Conservation (phyloP, 2,113 vertebrate species). For the Grammomys surdaster region DNA sequence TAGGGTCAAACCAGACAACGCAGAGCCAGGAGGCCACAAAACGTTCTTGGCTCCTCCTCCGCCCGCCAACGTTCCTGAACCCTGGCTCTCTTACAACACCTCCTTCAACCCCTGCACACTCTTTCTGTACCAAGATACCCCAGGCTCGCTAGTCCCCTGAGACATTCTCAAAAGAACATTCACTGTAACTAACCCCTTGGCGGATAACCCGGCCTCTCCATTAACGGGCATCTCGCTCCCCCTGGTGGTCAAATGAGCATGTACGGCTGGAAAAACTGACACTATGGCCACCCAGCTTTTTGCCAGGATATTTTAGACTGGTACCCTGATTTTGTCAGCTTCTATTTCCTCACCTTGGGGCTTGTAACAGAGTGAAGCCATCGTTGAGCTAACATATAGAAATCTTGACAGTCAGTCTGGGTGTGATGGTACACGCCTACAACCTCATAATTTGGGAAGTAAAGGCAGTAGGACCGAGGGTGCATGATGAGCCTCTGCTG, state of each 20-base stretch:
- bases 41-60: slow-evolving; percentile 7
- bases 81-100: not conserved
- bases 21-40: not conserved
- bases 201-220: not conserved
- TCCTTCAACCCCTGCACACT: not conserved
- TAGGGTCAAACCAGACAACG: not conserved
- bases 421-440: not conserved
- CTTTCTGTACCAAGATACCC: not conserved
- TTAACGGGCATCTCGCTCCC: slow-evolving; percentile 40
- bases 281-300: not conserved
- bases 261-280: not conserved
- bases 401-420: not conserved
- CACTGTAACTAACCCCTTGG: not conserved
- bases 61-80: not conserved
- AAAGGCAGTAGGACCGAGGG: not conserved
- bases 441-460: not conserved
- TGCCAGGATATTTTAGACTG: not conserved
- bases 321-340: not conserved
- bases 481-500: not conserved
- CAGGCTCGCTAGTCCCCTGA: fast-evolving
- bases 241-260: slow-evolving; percentile 28
- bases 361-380: not conserved
- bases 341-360: not conserved
- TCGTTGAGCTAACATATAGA: not conserved
- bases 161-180: not conserved